Evolutionary conservation across 2,888 invertebrate genomes (phyloP).

Genomic region (Pocota personata): DNA sequence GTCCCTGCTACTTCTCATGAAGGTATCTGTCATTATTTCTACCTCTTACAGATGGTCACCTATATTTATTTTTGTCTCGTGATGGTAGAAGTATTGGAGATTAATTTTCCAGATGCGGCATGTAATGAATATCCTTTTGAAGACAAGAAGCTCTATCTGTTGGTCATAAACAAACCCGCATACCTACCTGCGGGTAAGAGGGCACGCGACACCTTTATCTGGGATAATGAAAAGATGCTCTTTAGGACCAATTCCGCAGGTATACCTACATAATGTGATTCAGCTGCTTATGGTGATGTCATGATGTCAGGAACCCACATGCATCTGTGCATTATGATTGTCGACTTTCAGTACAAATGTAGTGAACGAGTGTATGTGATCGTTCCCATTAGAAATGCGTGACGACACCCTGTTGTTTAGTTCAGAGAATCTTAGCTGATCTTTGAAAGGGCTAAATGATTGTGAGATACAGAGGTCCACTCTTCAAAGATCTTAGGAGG

Average conservation of each 20-base stretch:
- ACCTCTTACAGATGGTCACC: neutral
- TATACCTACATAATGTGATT: neutral
- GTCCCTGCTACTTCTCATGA: too few relatives aligned
- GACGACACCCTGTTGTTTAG: too few relatives aligned
- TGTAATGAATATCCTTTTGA: neutral
- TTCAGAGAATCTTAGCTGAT: too few relatives aligned
- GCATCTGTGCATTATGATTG: neutral
- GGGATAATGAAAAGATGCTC: neutral
- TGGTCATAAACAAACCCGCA: neutral
- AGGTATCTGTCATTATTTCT: neutral
- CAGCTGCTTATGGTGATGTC: conserved; percentile 23
- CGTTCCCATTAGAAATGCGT: neutral
- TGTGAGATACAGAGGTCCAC: too few relatives aligned
- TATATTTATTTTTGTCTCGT: neutral
- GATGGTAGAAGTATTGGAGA: neutral
- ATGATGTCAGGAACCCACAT: conserved; percentile 6
- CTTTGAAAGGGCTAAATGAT: too few relatives aligned
- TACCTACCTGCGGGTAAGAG: conserved; percentile 35
- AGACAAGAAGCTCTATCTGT: neutral
- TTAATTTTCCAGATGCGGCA: conserved; percentile 9
- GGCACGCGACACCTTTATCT: conserved; percentile 50
- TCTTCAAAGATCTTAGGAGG: too few relatives aligned
- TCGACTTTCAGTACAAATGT: neutral
- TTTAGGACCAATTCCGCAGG: neutral
- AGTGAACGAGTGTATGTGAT: neutral